A percentile compares a stretch with the other conserved stretches of the same genome.
Conservation (phyloP, 2,888 invertebrate genomes). For the Sympetrum striolatum region DNA sequence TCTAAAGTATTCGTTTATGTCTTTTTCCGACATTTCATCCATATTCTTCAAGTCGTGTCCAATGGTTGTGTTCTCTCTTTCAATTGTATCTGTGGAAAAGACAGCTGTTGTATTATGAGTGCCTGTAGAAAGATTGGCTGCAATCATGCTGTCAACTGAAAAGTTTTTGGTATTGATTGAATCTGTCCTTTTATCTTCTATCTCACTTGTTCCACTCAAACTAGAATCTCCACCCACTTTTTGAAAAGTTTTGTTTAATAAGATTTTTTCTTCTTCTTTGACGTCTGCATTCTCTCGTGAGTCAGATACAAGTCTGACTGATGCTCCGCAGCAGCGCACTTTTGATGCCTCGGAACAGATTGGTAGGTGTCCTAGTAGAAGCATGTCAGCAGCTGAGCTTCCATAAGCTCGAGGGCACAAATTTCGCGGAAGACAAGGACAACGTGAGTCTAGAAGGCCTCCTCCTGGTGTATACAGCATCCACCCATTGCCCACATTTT, state of each 20-base stretch:
- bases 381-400: slow-evolving; percentile 24
- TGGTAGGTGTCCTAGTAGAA: slow-evolving; percentile 46
- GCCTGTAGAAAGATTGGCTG: too few species aligned
- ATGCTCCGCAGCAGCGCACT: slow-evolving; percentile 47
- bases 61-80: neutral
- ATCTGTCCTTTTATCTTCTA: neutral
- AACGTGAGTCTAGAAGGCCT: slow-evolving; percentile 44
- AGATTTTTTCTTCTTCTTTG: neutral
- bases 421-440: slow-evolving; percentile 45
- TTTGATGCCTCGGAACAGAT: slow-evolving; percentile 45
- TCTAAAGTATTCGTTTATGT: neutral
- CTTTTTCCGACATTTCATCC: neutral
- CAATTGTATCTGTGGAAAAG: too few species aligned
- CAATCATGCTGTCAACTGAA: too few species aligned
- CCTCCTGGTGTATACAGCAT: slow-evolving; percentile 47
- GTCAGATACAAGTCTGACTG: slow-evolving; percentile 6
- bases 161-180: too few species aligned
- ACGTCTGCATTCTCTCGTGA: neutral
- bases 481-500: slow-evolving; percentile 34
- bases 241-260: neutral
- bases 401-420: slow-evolving; percentile 46
- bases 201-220: neutral
- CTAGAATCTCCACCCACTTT: neutral
- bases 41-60: neutral
- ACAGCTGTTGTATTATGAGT: too few species aligned